Percentiles rank a stretch among this genome's conserved stretches.
These are phyloP conservation scores for Antigone vipio DNA, from an alignment of 2,113 vertebrate genomes.

Conservation along the genomic window DNA sequence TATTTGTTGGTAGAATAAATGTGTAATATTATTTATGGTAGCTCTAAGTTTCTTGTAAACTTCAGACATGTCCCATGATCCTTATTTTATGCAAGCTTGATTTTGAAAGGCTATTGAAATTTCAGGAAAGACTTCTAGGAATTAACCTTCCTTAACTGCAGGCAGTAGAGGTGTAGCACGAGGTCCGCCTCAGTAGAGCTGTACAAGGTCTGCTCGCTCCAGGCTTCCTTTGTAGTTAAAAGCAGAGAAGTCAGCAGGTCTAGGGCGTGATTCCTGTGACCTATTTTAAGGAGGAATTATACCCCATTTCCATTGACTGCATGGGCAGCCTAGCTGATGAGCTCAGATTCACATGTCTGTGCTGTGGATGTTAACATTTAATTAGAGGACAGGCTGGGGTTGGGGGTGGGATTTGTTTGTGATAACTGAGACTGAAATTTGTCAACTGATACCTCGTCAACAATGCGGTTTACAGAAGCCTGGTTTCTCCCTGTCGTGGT, in stretches of 20 bases:
- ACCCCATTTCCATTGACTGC: constrained; percentile 4
- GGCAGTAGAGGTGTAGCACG: background rate
- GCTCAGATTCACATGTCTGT: background rate
- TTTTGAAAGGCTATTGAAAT: constrained; percentile 19
- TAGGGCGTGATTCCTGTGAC: background rate
- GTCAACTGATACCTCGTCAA: background rate
- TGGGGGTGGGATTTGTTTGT: background rate
- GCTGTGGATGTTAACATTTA: background rate
- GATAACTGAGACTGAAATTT: constrained; percentile 8
- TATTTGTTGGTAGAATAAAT: background rate
- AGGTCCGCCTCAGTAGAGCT: background rate
- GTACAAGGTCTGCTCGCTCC: background rate
- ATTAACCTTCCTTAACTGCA: background rate
- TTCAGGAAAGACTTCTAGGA: constrained; percentile 40
- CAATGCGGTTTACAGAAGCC: background rate
- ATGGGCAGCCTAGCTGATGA: background rate
- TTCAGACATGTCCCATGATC: background rate
- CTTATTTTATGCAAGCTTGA: background rate
- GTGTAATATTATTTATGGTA: background rate
- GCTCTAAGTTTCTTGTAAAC: background rate
- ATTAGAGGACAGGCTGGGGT: background rate
- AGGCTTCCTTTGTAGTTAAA: constrained; percentile 46
- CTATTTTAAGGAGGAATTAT: constrained; percentile 12
- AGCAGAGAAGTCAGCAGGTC: constrained; percentile 44
- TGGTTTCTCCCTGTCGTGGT: background rate